Conservation (phyloP, 2,888 invertebrate species). For the Lepidocyrtinus sp. region DNA sequence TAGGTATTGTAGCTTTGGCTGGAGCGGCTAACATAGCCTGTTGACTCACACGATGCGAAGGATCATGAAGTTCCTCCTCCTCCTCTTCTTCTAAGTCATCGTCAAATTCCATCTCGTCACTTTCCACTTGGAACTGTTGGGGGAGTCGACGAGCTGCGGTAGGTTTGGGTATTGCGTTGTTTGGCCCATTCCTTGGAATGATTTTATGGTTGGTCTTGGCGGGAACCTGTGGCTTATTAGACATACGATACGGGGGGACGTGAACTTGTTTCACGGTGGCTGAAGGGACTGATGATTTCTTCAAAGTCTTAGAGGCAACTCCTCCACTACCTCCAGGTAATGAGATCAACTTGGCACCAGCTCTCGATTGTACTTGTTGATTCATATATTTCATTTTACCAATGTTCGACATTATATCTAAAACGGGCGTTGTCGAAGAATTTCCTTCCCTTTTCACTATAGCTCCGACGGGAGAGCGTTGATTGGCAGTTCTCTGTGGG, state of each 20-base stretch:
- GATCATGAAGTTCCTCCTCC: not conserved
- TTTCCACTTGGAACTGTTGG: not conserved
- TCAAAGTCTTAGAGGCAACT: too few relatives aligned
- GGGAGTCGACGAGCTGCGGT: not conserved
- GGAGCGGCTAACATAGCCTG: too few relatives aligned
- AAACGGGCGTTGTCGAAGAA: conserved; percentile 1
- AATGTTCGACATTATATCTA: conserved; percentile 40
- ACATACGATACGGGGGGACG: too few relatives aligned
- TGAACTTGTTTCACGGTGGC: too few relatives aligned
- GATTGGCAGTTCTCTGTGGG: not conserved
- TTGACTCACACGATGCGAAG: not conserved
- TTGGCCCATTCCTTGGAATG: conserved; percentile 30
- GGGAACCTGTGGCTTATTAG: too few relatives aligned
- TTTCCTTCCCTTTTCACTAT: too few relatives aligned
- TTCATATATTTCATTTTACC: conserved; percentile 43
- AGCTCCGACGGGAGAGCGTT: too few relatives aligned
- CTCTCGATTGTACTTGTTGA: conserved; percentile 4
- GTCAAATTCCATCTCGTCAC: conserved; percentile 22
- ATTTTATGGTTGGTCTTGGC: conserved; percentile 36
- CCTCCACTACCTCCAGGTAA: too few relatives aligned
- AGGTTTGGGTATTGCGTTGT: conserved; percentile 37
- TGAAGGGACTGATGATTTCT: not conserved
- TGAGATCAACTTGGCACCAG: conserved; percentile 41
- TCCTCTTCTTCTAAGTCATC: conserved; percentile 19
- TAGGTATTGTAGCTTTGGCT: not conserved